Base-by-base conservation (phyloP, 2,113 vertebrate genomes). In the Larimichthys crocea region DNA sequence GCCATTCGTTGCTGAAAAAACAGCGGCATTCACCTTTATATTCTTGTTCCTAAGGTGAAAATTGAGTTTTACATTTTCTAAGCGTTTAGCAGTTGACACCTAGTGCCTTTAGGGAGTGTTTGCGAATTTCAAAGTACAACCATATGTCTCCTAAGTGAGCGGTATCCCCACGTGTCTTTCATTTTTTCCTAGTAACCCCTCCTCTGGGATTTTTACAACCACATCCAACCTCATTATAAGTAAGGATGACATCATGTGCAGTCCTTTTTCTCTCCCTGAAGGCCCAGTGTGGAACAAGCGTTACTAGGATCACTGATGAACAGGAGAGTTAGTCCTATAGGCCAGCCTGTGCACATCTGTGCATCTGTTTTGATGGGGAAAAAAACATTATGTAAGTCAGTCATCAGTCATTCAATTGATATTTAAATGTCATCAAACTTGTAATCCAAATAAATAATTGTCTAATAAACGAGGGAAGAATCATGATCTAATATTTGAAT, bases 181-280 rank as follows among this genome's bases (percentile, higher is more conserved):
- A 22, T 84, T 46, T 77, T 62, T 52, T 24, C 73, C 81, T 6
- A 5, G 55, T 20, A 55, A 71, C 50, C 29, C 59, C 10, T 71
- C 79, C 65, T 40, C 64, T 72, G 70, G 78, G 80, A 46, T 46
- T 80, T 87, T 87, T 44, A 61, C 80, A 79, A 67, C 24, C 24
- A 69, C 66, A 81, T 76, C 48, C 59, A 75, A 71, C 78, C 87
- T 87, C 85, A 86, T 90, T 86, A 91, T 62, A 55, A 86, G 61
- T 60, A 17, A 49, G n/a, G 60, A 77, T 88, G 88, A 86, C 81
- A 78, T 86, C 79, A 88, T 69, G 55, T 74, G 26, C 52, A 35
- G 52, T 31, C 20, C 10, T 62, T 42, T 11, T 12, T 50, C n/a
- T 56, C 12, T 86, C 86, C 85, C 90, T 15, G 55, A 64, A 71